These are phyloP conservation scores for Clarias pachynema DNA, from an alignment of 2,797 vertebrate species.

Conservation along the genomic window DNA sequence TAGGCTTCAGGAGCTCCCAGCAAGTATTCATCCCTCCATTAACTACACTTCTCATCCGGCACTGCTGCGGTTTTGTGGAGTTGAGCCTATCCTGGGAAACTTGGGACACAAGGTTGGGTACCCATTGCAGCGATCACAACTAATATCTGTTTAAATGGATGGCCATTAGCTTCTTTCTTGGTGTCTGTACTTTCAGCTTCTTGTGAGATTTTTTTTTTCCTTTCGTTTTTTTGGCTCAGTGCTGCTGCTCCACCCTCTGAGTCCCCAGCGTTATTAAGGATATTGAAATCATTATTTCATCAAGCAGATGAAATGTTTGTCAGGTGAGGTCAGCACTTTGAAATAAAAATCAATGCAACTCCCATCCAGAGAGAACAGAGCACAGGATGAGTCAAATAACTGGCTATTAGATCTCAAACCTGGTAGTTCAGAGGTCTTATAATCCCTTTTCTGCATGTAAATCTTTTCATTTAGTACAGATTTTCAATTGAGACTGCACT, in stretches of 20 bases:
- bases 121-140: neutral
- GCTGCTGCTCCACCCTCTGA: neutral
- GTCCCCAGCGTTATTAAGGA: slow-evolving; percentile 50
- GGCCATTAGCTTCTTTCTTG: neutral
- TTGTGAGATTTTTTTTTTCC: neutral
- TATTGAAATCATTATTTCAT: slow-evolving; percentile 63
- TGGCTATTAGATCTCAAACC: slow-evolving; percentile 40
- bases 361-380: slow-evolving; percentile 17
- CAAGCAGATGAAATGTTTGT: slow-evolving; percentile 60
- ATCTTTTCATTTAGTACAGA: slow-evolving; percentile 6
- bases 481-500: neutral
- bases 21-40: no score
- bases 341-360: slow-evolving; percentile 48
- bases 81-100: no score
- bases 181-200: neutral
- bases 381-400: slow-evolving; percentile 46
- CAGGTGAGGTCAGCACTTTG: slow-evolving; percentile 28
- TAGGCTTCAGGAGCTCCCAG: no score
- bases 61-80: no score
- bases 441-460: neutral
- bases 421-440: slow-evolving; percentile 17
- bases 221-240: neutral
- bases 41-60: no score
- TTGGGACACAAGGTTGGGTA: no score
- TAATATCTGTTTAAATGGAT: slow-evolving; percentile 1